Evolutionary conservation across 2,113 vertebrate species (phyloP).

Genomic region (Coregonus clupeaformis): DNA sequence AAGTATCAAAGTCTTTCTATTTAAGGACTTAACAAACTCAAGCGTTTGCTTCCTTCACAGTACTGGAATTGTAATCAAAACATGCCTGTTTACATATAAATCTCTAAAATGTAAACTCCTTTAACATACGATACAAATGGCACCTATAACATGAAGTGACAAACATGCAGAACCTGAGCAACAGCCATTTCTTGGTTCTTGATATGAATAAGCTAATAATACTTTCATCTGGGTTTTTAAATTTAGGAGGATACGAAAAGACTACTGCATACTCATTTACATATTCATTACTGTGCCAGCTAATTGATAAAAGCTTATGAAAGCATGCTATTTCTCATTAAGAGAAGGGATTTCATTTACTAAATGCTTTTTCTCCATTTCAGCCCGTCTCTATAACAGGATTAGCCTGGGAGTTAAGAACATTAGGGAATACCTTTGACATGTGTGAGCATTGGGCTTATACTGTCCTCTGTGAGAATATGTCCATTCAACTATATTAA

Average conservation of each 20-base stretch:
- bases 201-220: background rate
- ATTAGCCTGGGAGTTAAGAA: background rate
- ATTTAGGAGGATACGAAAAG: background rate
- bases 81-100: no score
- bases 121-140: no score
- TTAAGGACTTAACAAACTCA: background rate
- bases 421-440: slow-evolving; percentile 1
- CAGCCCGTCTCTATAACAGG: background rate
- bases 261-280: background rate
- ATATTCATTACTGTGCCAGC: background rate
- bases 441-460: background rate
- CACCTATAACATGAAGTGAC: background rate
- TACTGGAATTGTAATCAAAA: no score
- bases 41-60: background rate
- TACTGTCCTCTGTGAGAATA: background rate
- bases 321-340: background rate
- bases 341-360: background rate
- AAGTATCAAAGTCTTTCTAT: background rate
- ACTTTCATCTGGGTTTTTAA: background rate
- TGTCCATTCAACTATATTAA: background rate
- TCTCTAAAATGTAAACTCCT: no score
- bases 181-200: background rate
- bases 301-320: slow-evolving; percentile 5
- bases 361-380: background rate
- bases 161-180: background rate